phyloP scores from a whole-genome alignment of 2,797 vertebrate genomes.

The Craterocephalus amniculus region DNA sequence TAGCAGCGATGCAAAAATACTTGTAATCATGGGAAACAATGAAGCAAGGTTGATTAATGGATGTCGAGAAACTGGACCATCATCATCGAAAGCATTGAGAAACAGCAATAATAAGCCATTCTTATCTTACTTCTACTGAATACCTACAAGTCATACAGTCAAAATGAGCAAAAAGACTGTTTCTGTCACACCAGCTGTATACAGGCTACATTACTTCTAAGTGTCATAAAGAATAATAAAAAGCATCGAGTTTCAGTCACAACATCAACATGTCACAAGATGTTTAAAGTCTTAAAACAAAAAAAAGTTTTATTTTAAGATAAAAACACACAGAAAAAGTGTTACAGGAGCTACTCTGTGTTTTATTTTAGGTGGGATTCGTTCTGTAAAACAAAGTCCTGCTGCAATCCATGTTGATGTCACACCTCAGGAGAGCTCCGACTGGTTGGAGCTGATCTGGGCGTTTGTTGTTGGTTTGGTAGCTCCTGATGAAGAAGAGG shows the following conservation, averaged over 20 bases:
- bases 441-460: slow-evolving; percentile 74
- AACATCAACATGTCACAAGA: neutral
- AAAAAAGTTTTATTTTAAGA: neutral
- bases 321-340: neutral
- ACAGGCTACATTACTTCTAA: no score
- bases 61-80: neutral
- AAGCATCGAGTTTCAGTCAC: neutral
- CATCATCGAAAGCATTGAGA: neutral
- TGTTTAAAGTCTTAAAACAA: neutral
- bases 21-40: neutral
- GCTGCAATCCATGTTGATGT: slow-evolving; percentile 21
- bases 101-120: neutral
- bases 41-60: neutral
- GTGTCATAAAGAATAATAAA: neutral
- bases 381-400: slow-evolving; percentile 49
- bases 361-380: slow-evolving; percentile 47
- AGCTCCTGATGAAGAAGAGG: slow-evolving; percentile 76
- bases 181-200: no score
- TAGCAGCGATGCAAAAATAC: no score
- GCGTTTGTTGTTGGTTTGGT: slow-evolving; percentile 61
- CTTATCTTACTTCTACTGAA: neutral
- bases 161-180: no score
- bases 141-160: no score
- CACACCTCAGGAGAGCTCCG: slow-evolving; percentile 47
- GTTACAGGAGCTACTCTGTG: neutral